A percentile compares a stretch with the other conserved stretches of the same genome.
phyloP scores from a whole-genome alignment of 2,113 vertebrate species.

The Vimba vimba region DNA sequence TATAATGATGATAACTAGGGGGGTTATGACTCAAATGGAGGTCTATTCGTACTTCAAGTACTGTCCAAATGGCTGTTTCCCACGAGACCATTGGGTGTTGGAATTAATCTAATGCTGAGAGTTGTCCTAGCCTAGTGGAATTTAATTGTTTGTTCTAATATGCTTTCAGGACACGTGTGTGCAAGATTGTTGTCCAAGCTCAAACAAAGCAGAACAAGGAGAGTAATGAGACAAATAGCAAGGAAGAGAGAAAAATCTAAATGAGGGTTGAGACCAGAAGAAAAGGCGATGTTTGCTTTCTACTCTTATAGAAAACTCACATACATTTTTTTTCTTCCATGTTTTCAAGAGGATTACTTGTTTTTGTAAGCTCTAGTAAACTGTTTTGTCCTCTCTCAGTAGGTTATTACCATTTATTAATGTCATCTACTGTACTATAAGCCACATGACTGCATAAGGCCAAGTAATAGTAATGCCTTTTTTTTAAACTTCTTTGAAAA shows the following conservation, averaged over 20 bases:
- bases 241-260: background rate
- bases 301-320: background rate
- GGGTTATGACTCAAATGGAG: background rate
- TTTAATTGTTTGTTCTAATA: background rate
- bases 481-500: too few species aligned
- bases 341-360: too few species aligned
- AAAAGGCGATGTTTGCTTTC: background rate
- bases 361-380: too few species aligned
- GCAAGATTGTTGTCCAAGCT: background rate
- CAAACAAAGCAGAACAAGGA: conserved; percentile 8
- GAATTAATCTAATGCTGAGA: background rate
- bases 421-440: background rate
- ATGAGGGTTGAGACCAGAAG: background rate
- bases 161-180: background rate
- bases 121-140: background rate
- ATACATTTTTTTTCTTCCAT: background rate
- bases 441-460: background rate
- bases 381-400: background rate
- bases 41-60: background rate
- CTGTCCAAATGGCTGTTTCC: background rate
- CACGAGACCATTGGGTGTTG: background rate
- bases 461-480: background rate
- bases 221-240: conserved; percentile 11
- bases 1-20: too few species aligned
- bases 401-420: background rate